Evolutionary conservation across 2,113 vertebrate species (phyloP).

Genomic region (Podarcis muralis): DNA sequence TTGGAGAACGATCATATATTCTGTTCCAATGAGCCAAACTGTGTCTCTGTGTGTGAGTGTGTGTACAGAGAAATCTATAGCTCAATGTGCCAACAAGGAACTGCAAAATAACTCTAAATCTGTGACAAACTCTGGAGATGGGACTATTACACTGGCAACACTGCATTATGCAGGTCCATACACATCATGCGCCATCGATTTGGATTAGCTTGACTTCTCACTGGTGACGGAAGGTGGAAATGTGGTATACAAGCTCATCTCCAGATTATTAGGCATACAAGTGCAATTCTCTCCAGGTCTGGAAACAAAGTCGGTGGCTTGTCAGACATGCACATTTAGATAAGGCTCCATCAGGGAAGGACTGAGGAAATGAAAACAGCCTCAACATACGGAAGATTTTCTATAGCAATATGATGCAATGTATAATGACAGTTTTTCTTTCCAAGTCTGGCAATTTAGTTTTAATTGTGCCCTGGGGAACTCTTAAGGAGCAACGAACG

Average conservation of each 20-base stretch:
- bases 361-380: not conserved
- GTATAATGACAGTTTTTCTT: not conserved
- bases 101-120: not conserved
- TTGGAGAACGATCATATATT: not conserved
- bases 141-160: rapidly evolving
- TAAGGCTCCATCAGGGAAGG: not conserved
- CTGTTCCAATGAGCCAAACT: not conserved
- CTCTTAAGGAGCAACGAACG: not conserved
- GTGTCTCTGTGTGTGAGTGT: not conserved
- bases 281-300: conserved; percentile 17
- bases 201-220: not conserved
- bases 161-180: not conserved
- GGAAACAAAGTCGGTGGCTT: not conserved
- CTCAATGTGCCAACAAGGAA: not conserved
- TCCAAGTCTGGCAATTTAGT: conserved; percentile 24
- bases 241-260: not conserved
- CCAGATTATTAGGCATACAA: conserved; percentile 40
- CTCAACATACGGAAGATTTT: not conserved
- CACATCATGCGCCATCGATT: not conserved
- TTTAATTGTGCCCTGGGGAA: not conserved
- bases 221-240: not conserved
- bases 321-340: not conserved
- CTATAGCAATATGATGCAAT: not conserved
- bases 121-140: not conserved
- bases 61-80: not conserved